phyloP scores from a whole-genome alignment of 2,113 vertebrate genomes.

The Phyllostomus hastatus region DNA sequence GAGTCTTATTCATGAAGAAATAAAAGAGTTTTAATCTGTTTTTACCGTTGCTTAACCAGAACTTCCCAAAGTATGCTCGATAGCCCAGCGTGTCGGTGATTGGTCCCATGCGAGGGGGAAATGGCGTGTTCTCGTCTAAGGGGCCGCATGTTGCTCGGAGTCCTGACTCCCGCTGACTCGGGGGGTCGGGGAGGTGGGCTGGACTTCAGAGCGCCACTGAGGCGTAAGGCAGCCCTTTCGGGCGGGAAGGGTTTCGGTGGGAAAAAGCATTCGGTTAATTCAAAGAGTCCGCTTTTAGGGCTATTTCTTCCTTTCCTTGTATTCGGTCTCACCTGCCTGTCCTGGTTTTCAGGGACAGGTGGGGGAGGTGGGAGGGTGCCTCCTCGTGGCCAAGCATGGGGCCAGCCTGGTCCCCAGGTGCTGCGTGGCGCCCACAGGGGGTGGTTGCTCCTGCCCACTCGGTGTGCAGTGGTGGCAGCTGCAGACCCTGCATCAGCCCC shows the following conservation, averaged over 20 bases:
- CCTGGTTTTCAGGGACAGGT: background rate
- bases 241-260: background rate
- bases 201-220: background rate
- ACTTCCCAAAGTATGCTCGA: background rate
- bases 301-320: background rate
- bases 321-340: background rate
- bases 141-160: rapidly evolving
- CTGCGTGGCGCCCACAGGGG: background rate
- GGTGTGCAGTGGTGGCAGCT: background rate
- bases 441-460: background rate
- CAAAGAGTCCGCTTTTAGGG: background rate
- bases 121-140: background rate
- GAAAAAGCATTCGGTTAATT: background rate
- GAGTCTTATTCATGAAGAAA: background rate
- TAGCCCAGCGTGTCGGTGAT: background rate
- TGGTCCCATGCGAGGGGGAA: background rate
- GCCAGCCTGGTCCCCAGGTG: background rate
- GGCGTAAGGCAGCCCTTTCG: background rate
- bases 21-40: background rate
- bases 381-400: no score
- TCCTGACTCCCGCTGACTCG: background rate
- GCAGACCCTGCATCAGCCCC: background rate
- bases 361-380: no score
- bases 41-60: background rate
- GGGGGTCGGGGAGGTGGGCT: background rate